Evolutionary conservation across 2,888 invertebrate genomes (phyloP).

Genomic region (Clepsis dumicolana): DNA sequence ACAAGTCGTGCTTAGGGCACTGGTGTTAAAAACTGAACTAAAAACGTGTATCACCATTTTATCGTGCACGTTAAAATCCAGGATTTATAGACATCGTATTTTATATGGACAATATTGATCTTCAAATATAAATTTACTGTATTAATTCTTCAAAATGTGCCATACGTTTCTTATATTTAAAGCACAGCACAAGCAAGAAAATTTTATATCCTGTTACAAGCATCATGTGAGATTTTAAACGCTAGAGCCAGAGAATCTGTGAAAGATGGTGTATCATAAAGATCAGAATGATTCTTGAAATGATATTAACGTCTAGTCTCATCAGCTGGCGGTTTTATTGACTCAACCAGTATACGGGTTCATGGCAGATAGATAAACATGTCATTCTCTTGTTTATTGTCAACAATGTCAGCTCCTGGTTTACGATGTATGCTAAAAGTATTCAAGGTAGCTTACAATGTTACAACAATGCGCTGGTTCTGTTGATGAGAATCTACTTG

Average conservation of each 20-base stretch:
- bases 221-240: slow-evolving; percentile 52
- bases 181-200: slow-evolving; percentile 48
- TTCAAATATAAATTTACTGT: slow-evolving; percentile 34
- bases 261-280: slow-evolving; percentile 62
- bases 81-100: slow-evolving; percentile 21
- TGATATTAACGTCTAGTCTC: slow-evolving; percentile 63
- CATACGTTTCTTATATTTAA: slow-evolving; percentile 50
- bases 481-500: background rate
- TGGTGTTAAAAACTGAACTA: background rate
- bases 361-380: slow-evolving; percentile 59
- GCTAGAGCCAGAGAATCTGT: slow-evolving; percentile 47
- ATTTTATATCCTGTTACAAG: slow-evolving; percentile 54
- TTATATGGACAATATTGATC: slow-evolving; percentile 25
- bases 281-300: slow-evolving; percentile 44
- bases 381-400: slow-evolving; percentile 56
- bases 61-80: background rate
- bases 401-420: slow-evolving; percentile 54
- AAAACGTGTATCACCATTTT: background rate
- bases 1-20: too few species aligned
- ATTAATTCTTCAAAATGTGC: slow-evolving; percentile 33
- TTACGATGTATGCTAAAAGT: slow-evolving; percentile 47
- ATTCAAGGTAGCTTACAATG: slow-evolving; percentile 27
- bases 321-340: slow-evolving; percentile 63
- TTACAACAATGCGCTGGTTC: slow-evolving; percentile 13
- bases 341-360: slow-evolving; percentile 50